Percentiles rank a stretch among this genome's conserved stretches.
phyloP scores from a whole-genome alignment of 2,888 invertebrate genomes.

The Blastobasis adustella region DNA sequence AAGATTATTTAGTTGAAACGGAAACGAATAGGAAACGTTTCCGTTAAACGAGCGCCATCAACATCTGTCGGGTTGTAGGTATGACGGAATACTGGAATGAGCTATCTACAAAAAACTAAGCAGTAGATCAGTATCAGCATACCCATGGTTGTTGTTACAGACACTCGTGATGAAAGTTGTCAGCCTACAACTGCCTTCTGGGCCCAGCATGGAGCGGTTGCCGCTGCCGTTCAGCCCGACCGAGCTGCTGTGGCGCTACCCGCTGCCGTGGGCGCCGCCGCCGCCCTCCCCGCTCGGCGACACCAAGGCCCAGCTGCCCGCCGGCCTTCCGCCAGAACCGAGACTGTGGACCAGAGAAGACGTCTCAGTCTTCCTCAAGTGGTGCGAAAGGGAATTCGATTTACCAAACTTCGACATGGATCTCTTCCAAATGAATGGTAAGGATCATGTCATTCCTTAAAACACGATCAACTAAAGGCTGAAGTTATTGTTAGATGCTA shows the following conservation, averaged over 20 bases:
- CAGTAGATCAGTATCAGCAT: background rate
- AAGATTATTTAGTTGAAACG: too few species aligned
- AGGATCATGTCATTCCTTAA: conserved; percentile 23
- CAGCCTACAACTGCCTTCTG: conserved; percentile 81
- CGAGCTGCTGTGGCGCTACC: conserved; percentile 92
- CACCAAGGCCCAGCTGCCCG: conserved; percentile 90
- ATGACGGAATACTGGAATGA: too few species aligned
- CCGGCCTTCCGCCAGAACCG: conserved; percentile 89
- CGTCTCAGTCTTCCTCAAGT: conserved; percentile 89
- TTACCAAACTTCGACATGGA: conserved; percentile 93
- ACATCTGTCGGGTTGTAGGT: too few species aligned
- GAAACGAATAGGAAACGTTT: too few species aligned
- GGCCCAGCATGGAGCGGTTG: conserved; percentile 83
- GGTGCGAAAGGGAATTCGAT: conserved; percentile 95
- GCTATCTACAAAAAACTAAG: too few species aligned
- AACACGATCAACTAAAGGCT: background rate
- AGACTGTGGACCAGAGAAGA: conserved; percentile 93
- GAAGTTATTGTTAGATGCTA: background rate
- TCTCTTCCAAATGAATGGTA: conserved; percentile 96
- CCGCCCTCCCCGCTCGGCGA: conserved; percentile 84
- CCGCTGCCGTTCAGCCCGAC: conserved; percentile 88
- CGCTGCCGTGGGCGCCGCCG: conserved; percentile 82
- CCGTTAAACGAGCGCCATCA: too few species aligned
- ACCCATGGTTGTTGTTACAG: conserved; percentile 37
- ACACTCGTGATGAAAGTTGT: conserved; percentile 77